Percentiles rank a stretch among this genome's conserved stretches.
phyloP scores from a whole-genome alignment of 2,888 invertebrate species.

The Lagria hirta region DNA sequence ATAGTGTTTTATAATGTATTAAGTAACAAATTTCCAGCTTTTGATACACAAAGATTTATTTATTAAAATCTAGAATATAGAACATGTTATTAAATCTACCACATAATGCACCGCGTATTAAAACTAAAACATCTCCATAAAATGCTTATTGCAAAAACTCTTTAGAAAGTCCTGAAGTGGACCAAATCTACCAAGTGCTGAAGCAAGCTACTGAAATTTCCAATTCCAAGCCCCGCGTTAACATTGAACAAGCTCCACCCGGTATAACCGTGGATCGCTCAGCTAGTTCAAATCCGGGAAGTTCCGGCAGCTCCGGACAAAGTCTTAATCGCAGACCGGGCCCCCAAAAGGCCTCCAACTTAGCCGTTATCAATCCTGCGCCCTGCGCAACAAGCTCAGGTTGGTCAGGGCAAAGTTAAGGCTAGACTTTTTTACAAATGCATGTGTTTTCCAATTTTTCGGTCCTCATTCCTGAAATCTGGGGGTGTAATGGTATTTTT shows the following conservation, averaged over 20 bases:
- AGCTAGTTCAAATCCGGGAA: slow-evolving; percentile 46
- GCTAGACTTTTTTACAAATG: slow-evolving; percentile 8
- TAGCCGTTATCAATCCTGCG: slow-evolving; percentile 65
- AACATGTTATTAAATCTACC: too few species aligned
- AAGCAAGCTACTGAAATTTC: slow-evolving; percentile 91
- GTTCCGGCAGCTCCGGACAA: slow-evolving; percentile 58
- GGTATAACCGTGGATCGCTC: slow-evolving; percentile 50
- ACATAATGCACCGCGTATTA: too few species aligned
- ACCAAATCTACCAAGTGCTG: slow-evolving; percentile 92
- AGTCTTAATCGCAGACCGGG: slow-evolving; percentile 56
- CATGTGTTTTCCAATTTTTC: slow-evolving; percentile 13
- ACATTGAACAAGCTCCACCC: slow-evolving; percentile 52
- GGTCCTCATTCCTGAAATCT: slow-evolving; percentile 14
- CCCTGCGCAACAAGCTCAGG: slow-evolving; percentile 72
- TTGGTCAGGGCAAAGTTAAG: slow-evolving; percentile 52
- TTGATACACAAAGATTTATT: too few species aligned
- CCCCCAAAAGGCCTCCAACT: slow-evolving; percentile 53
- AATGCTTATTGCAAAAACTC: slow-evolving; percentile 25
- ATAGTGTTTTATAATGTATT: too few species aligned
- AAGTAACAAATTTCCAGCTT: too few species aligned
- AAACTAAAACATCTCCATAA: slow-evolving; percentile 20
- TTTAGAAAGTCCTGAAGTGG: slow-evolving; percentile 68
- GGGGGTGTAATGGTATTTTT: slow-evolving; percentile 10
- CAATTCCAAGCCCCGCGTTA: slow-evolving; percentile 54
- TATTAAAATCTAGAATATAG: too few species aligned